Percentiles rank a stretch among this genome's conserved stretches.
Evolutionary conservation across 2,888 invertebrate genomes (phyloP).

Genomic region (Cylloceria caligata): DNA sequence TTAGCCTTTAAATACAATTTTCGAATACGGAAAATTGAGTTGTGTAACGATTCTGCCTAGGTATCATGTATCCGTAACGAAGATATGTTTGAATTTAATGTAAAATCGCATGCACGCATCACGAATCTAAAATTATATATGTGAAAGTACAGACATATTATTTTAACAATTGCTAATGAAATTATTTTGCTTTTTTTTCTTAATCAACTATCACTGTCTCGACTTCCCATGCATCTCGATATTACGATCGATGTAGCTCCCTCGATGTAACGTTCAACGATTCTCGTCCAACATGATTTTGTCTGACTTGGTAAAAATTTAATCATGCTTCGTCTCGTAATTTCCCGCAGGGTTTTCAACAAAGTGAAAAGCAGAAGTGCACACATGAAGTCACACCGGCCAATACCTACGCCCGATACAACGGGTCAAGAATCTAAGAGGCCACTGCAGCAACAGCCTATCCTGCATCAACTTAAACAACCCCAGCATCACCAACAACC

Average conservation of each 20-base stretch:
- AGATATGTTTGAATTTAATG: constrained; percentile 43
- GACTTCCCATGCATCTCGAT: constrained; percentile 35
- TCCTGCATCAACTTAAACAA: constrained; percentile 66
- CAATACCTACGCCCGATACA: constrained; percentile 89
- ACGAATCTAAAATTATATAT: constrained; percentile 33
- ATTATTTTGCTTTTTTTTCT: constrained; percentile 6
- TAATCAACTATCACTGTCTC: constrained; percentile 29
- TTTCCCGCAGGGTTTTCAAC: constrained; percentile 93
- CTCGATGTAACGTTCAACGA: constrained; percentile 33
- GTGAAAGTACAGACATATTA: background rate
- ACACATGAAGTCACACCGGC: constrained; percentile 99
- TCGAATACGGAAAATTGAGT: background rate
- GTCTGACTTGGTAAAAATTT: background rate
- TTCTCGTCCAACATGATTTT: background rate
- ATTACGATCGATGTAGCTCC: constrained; percentile 30
- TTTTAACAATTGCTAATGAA: constrained; percentile 25
- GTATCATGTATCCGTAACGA: background rate
- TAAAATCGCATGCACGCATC: constrained; percentile 48
- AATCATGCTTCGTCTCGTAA: background rate
- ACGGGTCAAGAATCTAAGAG: constrained; percentile 90
- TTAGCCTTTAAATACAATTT: background rate
- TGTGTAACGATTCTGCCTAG: background rate
- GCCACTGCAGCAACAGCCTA: constrained; percentile 70
- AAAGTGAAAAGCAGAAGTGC: constrained; percentile 99
- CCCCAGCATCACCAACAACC: constrained; percentile 72